Evolutionary conservation across 1,140 invertebrate genomes (phyloP).

Genomic region (Harlomillsia oculata): DNA sequence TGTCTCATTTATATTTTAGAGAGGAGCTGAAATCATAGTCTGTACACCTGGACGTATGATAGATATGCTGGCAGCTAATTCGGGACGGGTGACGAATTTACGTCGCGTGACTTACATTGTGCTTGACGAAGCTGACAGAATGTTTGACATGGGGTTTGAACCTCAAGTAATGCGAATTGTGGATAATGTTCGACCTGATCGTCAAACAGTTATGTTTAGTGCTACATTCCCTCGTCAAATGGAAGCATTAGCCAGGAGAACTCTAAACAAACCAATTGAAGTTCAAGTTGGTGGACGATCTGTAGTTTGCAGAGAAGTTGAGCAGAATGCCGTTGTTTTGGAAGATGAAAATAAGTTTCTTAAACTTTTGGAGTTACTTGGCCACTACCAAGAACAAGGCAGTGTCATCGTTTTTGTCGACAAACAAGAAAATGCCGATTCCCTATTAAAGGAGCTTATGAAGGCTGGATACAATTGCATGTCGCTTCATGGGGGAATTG

Average conservation of each 20-base stretch:
- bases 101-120: constrained; percentile 92
- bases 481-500: constrained; percentile 96
- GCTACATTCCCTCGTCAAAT: constrained; percentile 98
- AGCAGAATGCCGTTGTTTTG: constrained; percentile 85
- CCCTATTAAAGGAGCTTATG: constrained; percentile 88
- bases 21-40: constrained; percentile 96
- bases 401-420: constrained; percentile 96
- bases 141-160: constrained; percentile 99
- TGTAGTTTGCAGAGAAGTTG: constrained; percentile 96
- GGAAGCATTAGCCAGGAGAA: constrained; percentile 91
- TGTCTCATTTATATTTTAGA: constrained; percentile 35
- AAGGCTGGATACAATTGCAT: constrained; percentile 92
- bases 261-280: constrained; percentile 90
- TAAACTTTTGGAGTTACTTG: constrained; percentile 90
- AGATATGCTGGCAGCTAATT: constrained; percentile 98
- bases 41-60: constrained; percentile 99
- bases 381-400: constrained; percentile 85
- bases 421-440: constrained; percentile 96
- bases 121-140: constrained; percentile 95
- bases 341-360: constrained; percentile 97
- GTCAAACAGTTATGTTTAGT: constrained; percentile 97
- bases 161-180: constrained; percentile 97
- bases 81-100: constrained; percentile 87
- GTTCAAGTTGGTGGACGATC: constrained; percentile 89
- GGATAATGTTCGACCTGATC: constrained; percentile 91